Evolutionary conservation across 2,113 vertebrate genomes (phyloP).

Genomic region (Oreotrochilus melanogaster): DNA sequence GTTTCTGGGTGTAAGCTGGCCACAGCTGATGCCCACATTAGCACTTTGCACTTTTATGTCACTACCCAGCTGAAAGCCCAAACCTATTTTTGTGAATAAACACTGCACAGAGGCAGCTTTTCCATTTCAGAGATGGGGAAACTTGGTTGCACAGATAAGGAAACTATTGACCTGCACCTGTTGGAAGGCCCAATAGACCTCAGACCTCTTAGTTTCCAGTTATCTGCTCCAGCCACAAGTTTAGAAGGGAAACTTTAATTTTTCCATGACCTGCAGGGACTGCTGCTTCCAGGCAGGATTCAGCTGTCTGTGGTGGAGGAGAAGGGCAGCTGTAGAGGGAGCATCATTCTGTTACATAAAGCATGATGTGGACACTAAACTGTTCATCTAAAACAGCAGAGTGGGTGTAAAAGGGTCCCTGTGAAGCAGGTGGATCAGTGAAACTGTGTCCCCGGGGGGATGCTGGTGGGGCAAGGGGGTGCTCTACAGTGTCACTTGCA

Average conservation of each 20-base stretch:
- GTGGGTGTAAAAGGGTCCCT: not conserved
- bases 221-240: not conserved
- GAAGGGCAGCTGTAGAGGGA: not conserved
- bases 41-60: not conserved
- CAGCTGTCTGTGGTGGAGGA: not conserved
- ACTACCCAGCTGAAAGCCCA: not conserved
- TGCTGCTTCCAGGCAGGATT: not conserved
- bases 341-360: not conserved
- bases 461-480: not conserved
- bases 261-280: not conserved
- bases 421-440: not conserved
- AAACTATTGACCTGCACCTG: not conserved
- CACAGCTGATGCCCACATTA: not conserved
- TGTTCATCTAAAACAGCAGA: not conserved
- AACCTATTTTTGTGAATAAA: not conserved
- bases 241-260: not conserved
- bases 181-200: not conserved
- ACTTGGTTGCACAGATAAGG: not conserved
- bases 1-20: not conserved
- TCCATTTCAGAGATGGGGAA: not conserved
- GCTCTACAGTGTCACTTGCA: not conserved
- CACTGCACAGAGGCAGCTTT: not conserved
- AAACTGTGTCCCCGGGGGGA: not conserved
- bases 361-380: rapidly evolving
- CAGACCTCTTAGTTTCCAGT: not conserved